Evolutionary conservation across 1,140 invertebrate genomes (phyloP).

Genomic region (Ridgeia piscesae): DNA sequence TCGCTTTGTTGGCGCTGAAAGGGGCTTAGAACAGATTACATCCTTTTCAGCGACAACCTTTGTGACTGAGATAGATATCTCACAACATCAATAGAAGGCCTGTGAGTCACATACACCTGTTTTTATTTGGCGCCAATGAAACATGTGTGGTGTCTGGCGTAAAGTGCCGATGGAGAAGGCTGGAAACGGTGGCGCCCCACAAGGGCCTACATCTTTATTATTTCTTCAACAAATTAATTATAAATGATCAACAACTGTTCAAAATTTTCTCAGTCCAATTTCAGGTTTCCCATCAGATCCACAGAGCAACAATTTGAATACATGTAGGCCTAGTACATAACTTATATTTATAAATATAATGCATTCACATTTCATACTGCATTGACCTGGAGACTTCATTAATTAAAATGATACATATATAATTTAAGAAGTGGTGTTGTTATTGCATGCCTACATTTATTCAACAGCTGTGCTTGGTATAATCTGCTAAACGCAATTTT

Average conservation of each 20-base stretch:
- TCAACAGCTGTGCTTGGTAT: neutral
- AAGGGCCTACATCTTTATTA: neutral
- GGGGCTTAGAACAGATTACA: neutral
- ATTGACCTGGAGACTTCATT: too few relatives aligned
- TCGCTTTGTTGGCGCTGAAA: neutral
- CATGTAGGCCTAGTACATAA: too few relatives aligned
- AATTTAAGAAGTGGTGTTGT: neutral
- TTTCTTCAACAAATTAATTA: neutral
- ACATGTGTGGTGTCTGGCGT: neutral
- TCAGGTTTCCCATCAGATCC: too few relatives aligned
- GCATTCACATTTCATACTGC: too few relatives aligned
- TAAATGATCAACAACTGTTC: too few relatives aligned
- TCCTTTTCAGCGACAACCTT: too few relatives aligned
- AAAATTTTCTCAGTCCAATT: too few relatives aligned
- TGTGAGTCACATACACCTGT: neutral
- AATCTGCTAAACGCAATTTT: neutral
- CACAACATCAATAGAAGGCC: neutral
- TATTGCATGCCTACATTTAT: neutral
- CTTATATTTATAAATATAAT: too few relatives aligned
- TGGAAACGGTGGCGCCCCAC: neutral
- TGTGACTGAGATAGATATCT: neutral
- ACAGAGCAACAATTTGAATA: neutral
- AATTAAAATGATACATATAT: too few relatives aligned
- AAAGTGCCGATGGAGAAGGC: neutral
- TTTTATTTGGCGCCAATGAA: neutral